phyloP scores from a whole-genome alignment of 1,140 invertebrate genomes.

The Manduca sexta region DNA sequence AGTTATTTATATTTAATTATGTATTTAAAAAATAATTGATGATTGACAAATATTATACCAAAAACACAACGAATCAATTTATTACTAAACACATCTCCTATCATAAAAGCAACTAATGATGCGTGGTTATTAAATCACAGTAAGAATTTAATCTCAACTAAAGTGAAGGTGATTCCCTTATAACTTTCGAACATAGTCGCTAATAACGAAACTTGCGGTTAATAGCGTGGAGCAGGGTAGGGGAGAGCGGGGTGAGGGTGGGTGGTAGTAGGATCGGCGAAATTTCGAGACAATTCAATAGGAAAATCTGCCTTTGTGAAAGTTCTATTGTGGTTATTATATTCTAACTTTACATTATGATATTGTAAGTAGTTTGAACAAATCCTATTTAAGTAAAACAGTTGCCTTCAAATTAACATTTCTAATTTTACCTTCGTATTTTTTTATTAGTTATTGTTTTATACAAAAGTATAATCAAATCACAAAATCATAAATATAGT shows the following conservation, averaged over 20 bases:
- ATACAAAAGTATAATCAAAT: too few relatives aligned
- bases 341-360: constrained; percentile 21
- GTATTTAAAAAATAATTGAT: too few relatives aligned
- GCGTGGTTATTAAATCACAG: constrained; percentile 30
- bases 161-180: constrained; percentile 61
- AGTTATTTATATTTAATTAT: too few relatives aligned
- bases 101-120: constrained; percentile 16
- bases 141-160: constrained; percentile 63
- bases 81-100: not conserved
- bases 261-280: constrained; percentile 23
- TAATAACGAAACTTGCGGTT: constrained; percentile 66
- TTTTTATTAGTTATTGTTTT: not conserved
- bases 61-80: too few relatives aligned
- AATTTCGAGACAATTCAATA: constrained; percentile 63
- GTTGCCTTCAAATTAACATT: not conserved
- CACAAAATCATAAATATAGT: too few relatives aligned
- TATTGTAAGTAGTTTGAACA: constrained; percentile 13
- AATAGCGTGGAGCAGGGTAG: constrained; percentile 32
- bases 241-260: constrained; percentile 12
- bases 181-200: constrained; percentile 57
- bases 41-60: too few relatives aligned
- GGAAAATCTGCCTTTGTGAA: constrained; percentile 65
- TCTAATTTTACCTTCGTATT: not conserved
- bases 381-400: constrained; percentile 12
- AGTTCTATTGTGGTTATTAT: constrained; percentile 41